phyloP scores from a whole-genome alignment of 2,113 vertebrate species.

The Cottus gobio region DNA sequence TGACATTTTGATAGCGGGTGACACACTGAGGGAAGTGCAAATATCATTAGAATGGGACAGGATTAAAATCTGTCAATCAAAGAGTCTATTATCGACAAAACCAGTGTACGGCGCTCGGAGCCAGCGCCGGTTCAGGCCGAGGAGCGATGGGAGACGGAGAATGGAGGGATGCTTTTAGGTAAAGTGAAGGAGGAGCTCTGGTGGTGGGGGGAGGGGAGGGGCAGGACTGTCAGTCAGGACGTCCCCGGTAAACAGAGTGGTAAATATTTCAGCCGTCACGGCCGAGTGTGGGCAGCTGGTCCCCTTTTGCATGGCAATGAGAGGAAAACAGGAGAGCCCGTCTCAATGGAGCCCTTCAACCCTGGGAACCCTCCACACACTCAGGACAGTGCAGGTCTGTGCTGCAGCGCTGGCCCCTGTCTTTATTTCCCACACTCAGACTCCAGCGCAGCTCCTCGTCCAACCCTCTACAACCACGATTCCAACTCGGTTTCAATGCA shows the following conservation, averaged over 20 bases:
- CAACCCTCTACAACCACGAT: neutral
- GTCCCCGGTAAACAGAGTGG: slow-evolving; percentile 78
- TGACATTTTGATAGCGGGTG: slow-evolving; percentile 84
- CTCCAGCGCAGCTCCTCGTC: neutral
- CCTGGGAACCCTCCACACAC: slow-evolving; percentile 65
- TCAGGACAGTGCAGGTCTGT: slow-evolving; percentile 74
- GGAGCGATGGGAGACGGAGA: neutral
- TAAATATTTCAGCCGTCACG: slow-evolving; percentile 86
- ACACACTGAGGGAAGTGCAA: slow-evolving; percentile 65
- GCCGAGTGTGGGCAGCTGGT: slow-evolving; percentile 82
- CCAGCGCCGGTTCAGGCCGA: slow-evolving; percentile 14
- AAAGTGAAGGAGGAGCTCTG: slow-evolving; percentile 7
- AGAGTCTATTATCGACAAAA: slow-evolving; percentile 72
- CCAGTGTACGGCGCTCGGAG: slow-evolving; percentile 31
- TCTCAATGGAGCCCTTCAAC: slow-evolving; percentile 83
- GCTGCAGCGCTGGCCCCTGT: slow-evolving; percentile 46
- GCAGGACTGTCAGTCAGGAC: slow-evolving; percentile 61
- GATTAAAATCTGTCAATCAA: slow-evolving; percentile 81
- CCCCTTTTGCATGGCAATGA: slow-evolving; percentile 83
- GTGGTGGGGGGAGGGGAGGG: neutral
- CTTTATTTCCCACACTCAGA: slow-evolving; percentile 51
- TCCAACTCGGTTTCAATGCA: neutral
- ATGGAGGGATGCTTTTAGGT: slow-evolving; percentile 31
- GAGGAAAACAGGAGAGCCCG: slow-evolving; percentile 65
- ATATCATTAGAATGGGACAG: slow-evolving; percentile 79